Conservation (phyloP, 2,113 vertebrate genomes). For the Onychostoma macrolepis region DNA sequence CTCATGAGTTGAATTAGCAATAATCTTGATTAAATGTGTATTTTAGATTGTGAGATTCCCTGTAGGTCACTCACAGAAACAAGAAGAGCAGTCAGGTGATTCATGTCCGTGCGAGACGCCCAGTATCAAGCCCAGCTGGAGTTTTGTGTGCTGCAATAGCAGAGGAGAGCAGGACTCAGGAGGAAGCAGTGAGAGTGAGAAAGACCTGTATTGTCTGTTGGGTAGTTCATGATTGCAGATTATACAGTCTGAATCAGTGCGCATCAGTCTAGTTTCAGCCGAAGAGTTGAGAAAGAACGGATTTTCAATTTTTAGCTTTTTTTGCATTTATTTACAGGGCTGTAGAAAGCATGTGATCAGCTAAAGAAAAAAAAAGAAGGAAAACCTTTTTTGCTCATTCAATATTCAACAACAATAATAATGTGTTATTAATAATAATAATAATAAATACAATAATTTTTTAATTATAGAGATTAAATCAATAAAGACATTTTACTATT, state of each 20-base stretch:
- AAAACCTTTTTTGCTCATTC: background rate
- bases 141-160: background rate
- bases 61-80: background rate
- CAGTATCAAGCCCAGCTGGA: background rate
- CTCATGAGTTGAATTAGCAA: constrained; percentile 1
- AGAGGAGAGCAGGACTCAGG: background rate
- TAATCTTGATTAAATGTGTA: background rate
- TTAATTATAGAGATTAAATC: no score
- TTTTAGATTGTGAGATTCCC: background rate
- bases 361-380: background rate
- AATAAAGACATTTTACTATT: background rate
- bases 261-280: background rate
- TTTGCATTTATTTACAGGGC: background rate
- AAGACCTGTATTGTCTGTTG: background rate
- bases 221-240: background rate
- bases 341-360: background rate
- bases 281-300: background rate
- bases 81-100: background rate
- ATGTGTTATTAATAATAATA: background rate
- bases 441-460: background rate
- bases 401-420: background rate
- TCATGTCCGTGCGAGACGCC: background rate
- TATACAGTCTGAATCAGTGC: background rate
- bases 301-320: background rate
- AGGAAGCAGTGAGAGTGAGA: background rate